These are phyloP conservation scores for Morelia viridis DNA, from an alignment of 2,797 vertebrate species.

Conservation along the genomic window DNA sequence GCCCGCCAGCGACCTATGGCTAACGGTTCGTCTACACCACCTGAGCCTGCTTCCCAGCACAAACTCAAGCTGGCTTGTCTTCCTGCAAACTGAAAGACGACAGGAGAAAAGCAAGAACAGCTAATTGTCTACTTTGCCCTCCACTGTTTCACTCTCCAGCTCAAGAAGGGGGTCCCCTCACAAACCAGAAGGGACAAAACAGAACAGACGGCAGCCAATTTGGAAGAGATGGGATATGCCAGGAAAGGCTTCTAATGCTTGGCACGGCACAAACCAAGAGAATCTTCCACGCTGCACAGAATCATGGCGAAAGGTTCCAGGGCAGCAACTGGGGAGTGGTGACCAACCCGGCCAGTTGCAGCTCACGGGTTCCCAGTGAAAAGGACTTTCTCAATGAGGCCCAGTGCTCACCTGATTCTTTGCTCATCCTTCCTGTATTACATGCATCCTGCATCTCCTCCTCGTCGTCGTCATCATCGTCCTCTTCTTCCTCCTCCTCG, in stretches of 20 bases:
- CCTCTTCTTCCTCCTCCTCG: conserved; percentile 50
- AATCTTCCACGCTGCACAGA: not conserved
- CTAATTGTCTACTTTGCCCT: not conserved
- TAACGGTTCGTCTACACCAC: not conserved
- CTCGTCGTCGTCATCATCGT: conserved; percentile 63
- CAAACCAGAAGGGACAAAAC: not conserved
- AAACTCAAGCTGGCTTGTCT: not conserved
- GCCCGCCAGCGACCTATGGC: not conserved
- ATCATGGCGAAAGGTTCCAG: not conserved
- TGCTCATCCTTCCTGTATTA: conserved; percentile 83
- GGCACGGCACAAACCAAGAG: not conserved
- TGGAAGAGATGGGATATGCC: not conserved
- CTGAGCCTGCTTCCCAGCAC: not conserved
- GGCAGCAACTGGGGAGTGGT: not conserved
- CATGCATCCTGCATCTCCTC: conserved; percentile 86
- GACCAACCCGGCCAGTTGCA: not conserved
- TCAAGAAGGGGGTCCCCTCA: not conserved
- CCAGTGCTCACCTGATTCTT: conserved; percentile 72
- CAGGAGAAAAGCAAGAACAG: conserved; percentile 1
- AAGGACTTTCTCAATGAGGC: not conserved
- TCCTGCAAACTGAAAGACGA: not conserved
- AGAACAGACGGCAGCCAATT: not conserved
- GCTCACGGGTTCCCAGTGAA: not conserved
- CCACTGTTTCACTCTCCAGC: not conserved
- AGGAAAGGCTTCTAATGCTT: not conserved